Conservation (phyloP, 2,113 vertebrate genomes). For the Oplegnathus fasciatus region DNA sequence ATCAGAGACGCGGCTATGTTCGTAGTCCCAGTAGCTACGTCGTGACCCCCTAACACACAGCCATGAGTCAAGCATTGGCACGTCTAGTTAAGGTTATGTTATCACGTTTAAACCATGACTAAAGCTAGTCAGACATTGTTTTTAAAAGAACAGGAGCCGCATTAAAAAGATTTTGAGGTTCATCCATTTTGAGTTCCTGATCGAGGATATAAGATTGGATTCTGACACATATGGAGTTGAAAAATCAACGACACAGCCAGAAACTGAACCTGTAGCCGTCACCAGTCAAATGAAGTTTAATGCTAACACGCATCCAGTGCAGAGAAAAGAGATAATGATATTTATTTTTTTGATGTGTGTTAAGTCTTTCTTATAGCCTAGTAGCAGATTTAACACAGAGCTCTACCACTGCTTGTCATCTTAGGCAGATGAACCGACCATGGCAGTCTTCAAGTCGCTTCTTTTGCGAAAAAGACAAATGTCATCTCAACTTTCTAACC, state of each 20-base stretch:
- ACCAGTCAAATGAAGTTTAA: neutral
- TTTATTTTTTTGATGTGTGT: neutral
- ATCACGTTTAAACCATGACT: neutral
- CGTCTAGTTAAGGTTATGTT: neutral
- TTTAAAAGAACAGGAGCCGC: neutral
- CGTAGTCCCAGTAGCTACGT: neutral
- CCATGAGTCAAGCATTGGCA: neutral
- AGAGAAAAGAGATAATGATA: neutral
- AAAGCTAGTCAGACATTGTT: neutral
- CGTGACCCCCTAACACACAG: neutral
- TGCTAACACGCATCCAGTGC: neutral
- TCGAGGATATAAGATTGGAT: neutral
- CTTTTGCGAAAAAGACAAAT: conserved; percentile 3
- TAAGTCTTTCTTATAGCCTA: neutral
- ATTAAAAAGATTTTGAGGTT: neutral
- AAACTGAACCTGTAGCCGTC: neutral
- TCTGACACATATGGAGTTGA: neutral
- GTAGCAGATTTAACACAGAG: neutral
- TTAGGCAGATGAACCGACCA: neutral
- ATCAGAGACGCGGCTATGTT: neutral
- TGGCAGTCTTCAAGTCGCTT: conserved; percentile 6
- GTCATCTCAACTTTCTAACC: conserved; percentile 28
- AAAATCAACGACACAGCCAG: neutral
- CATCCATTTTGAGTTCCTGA: neutral
- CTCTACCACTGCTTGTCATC: neutral